A percentile compares a stretch with the other conserved stretches of the same genome.
phyloP scores from a whole-genome alignment of 2,888 invertebrate species.

The Herminia tarsipennalis region DNA sequence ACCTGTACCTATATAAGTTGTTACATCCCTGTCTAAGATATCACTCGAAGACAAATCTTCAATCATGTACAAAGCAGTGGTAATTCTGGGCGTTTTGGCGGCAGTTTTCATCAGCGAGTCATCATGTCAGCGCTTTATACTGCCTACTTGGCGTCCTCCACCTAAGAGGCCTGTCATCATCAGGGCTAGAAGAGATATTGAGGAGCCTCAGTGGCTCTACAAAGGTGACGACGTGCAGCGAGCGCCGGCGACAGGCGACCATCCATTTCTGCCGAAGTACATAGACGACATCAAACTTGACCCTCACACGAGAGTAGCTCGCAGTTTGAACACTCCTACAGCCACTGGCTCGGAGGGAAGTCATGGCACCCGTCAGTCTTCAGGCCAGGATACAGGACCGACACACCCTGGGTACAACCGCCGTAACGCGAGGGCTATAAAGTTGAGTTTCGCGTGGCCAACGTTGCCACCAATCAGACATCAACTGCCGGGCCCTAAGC shows the following conservation, averaged over 20 bases:
- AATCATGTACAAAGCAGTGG: too few relatives aligned
- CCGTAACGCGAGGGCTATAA: constrained; percentile 13
- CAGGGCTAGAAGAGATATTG: background rate
- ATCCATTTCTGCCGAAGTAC: constrained; percentile 2
- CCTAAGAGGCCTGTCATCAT: background rate
- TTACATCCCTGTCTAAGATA: too few relatives aligned
- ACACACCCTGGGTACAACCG: background rate
- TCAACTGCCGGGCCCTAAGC: too few relatives aligned
- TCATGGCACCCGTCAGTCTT: background rate
- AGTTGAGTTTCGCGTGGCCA: too few relatives aligned
- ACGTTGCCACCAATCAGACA: too few relatives aligned
- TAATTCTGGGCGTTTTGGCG: background rate
- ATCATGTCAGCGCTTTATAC: background rate
- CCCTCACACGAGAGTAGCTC: constrained; percentile 9
- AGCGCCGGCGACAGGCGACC: constrained; percentile 7
- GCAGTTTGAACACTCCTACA: constrained; percentile 11
- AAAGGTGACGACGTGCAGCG: constrained; percentile 6
- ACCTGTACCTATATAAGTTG: too few relatives aligned
- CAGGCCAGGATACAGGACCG: background rate
- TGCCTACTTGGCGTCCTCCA: background rate
- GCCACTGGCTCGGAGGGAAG: background rate
- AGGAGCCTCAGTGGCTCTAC: constrained; percentile 5
- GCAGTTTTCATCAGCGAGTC: constrained; percentile 4
- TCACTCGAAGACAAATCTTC: too few relatives aligned
- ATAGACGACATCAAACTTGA: constrained; percentile 12